These are phyloP conservation scores for Tangara arthus DNA, from an alignment of 2,797 vertebrate genomes.

Conservation along the genomic window DNA sequence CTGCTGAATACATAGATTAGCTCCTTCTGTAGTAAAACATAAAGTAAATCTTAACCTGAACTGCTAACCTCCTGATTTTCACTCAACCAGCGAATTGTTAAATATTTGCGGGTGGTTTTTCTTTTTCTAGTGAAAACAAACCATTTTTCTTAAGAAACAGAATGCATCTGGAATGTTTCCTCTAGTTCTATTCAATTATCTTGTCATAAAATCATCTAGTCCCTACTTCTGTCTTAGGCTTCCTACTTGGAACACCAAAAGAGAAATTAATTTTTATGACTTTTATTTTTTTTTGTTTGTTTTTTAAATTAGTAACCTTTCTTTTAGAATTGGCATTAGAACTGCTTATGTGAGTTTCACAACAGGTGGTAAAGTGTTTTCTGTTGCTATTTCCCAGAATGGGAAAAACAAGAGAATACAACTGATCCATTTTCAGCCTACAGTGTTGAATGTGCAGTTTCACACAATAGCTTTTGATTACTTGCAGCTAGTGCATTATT, in stretches of 20 bases:
- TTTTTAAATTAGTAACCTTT: background rate
- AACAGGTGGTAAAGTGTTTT: background rate
- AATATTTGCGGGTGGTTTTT: background rate
- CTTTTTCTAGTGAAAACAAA: background rate
- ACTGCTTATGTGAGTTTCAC: background rate
- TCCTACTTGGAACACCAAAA: background rate
- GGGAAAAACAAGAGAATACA: background rate
- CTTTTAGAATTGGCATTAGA: background rate
- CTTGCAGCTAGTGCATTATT: constrained; percentile 15
- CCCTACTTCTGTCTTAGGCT: background rate
- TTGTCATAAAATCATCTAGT: background rate
- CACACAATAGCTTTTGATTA: constrained; percentile 47
- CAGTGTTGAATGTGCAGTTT: background rate
- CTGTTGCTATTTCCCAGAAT: background rate
- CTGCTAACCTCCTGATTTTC: background rate
- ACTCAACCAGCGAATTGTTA: background rate
- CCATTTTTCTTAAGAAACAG: background rate
- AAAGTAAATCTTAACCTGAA: background rate
- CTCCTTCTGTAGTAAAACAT: background rate
- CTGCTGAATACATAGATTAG: background rate
- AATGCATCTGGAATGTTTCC: background rate
- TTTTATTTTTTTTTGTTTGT: background rate
- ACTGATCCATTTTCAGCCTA: background rate
- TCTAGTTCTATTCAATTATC: background rate
- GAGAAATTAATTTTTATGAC: background rate